Base-by-base conservation (phyloP, 2,113 vertebrate genomes). In the Anhinga anhinga region DNA sequence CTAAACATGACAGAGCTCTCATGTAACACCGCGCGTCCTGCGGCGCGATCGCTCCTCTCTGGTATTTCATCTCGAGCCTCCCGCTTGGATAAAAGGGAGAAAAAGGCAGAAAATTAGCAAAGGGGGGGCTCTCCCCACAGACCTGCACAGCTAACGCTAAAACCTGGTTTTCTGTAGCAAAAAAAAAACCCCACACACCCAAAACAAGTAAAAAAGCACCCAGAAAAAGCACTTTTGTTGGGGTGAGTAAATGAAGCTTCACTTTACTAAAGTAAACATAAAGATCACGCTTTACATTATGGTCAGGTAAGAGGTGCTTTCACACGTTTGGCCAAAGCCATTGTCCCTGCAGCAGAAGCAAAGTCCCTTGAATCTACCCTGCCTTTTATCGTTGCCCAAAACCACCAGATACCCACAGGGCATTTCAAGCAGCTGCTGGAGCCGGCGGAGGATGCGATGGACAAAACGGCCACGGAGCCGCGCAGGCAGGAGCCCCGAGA, bases 11-110 rank as follows among this genome's bases (percentile, higher is more conserved):
- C 40, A 6, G 9, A 44, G 71, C 52, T 56, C 71, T 44, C 13
- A 5, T 17, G 17, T 15, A 8, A n/a, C 4, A 14, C 40, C 5
- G 0, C 10, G 0, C 5, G 10, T 7, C 32, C 42, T 5, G 5
- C 42, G 5, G 72, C 25, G 10, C 10, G 3, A 9, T 21, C 42
- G 3, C 55, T n/a, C 53, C 42, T 16, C 18, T 4, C 32, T 9
- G 16, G 15, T 13, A 15, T 18, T 42, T 9, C 40, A 15, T 5
- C 53, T 21, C 6, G 11, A 58, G 72, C 53, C 32, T n/a, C 32
- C 40, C 32, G 6, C 72, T 27, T 30, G 19, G 40, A 20, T 5
- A 19, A 44, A 44, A 74, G 14, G 27, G 36, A 56, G 38, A n/a
- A 44, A 44, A 56, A 73, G 27, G 50, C 50, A 74, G 50, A 56